Conservation (phyloP, 2,113 vertebrate species). For the Anseranas semipalmata region DNA sequence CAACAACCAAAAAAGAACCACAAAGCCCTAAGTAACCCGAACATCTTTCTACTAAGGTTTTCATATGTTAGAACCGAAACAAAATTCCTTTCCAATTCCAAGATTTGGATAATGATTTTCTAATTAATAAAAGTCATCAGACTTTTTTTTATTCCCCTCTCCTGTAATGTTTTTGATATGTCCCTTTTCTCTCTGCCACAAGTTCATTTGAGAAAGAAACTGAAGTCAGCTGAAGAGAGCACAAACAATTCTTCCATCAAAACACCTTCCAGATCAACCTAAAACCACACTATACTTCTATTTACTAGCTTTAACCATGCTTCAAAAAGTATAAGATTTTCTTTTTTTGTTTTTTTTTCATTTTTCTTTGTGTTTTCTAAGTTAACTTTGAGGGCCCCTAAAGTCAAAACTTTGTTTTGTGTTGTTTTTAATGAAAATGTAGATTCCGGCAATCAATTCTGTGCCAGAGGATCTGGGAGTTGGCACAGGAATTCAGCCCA, state of each 20-base stretch:
- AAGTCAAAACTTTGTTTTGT: not conserved
- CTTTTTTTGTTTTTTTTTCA: not conserved
- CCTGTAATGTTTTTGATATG: not conserved
- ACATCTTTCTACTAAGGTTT: not conserved
- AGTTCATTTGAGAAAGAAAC: not conserved
- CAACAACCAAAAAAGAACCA: not conserved
- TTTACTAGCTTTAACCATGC: not conserved
- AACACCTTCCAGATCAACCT: not conserved
- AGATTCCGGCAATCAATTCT: not conserved
- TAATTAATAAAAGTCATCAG: not conserved
- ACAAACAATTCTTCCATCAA: not conserved
- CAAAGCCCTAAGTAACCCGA: not conserved
- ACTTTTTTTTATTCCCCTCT: not conserved
- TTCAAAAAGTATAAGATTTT: not conserved
- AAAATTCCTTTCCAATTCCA: not conserved
- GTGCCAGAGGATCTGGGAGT: not conserved
- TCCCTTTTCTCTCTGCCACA: not conserved
- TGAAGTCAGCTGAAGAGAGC: not conserved
- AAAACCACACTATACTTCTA: not conserved
- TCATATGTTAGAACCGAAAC: not conserved
- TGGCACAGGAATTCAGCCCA: not conserved
- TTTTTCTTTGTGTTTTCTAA: not conserved
- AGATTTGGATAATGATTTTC: not conserved
- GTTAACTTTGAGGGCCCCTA: not conserved
- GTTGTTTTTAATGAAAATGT: conserved; percentile 3